phyloP scores from a whole-genome alignment of 1,140 invertebrate genomes.

The Scaptomyza hsui region DNA sequence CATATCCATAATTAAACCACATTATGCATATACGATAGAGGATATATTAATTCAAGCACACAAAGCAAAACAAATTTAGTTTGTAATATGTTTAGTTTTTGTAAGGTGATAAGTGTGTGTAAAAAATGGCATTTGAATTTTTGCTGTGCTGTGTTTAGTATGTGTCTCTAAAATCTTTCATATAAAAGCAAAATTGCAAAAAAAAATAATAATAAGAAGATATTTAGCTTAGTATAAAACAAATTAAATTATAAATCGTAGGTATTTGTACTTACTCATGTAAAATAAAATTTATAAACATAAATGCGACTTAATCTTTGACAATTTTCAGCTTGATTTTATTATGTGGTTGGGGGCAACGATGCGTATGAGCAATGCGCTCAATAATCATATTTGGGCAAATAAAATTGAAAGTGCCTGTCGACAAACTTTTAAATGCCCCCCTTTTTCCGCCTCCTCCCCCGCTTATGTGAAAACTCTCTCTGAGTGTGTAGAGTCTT shows the following conservation, averaged over 20 bases:
- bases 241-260: constrained; percentile 75
- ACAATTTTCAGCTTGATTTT: constrained; percentile 8
- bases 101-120: constrained; percentile 33
- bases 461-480: neutral
- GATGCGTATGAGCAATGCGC: constrained; percentile 71
- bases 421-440: constrained; percentile 23
- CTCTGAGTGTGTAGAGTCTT: neutral
- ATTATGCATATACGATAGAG: constrained; percentile 2
- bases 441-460: neutral
- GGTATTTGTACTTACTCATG: constrained; percentile 66
- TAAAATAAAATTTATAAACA: constrained; percentile 41
- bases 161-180: constrained; percentile 12
- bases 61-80: constrained; percentile 42
- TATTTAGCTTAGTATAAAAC: constrained; percentile 70
- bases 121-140: neutral
- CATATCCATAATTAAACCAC: neutral
- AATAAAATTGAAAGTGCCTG: constrained; percentile 78
- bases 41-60: constrained; percentile 16
- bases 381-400: constrained; percentile 60
- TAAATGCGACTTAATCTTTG: neutral
- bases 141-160: constrained; percentile 8
- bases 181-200: constrained; percentile 29
- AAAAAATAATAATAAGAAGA: constrained; percentile 24
- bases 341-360: constrained; percentile 44
- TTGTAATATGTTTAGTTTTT: constrained; percentile 42